Conservation (phyloP, 2,113 vertebrate genomes). For the Uria aalge region DNA sequence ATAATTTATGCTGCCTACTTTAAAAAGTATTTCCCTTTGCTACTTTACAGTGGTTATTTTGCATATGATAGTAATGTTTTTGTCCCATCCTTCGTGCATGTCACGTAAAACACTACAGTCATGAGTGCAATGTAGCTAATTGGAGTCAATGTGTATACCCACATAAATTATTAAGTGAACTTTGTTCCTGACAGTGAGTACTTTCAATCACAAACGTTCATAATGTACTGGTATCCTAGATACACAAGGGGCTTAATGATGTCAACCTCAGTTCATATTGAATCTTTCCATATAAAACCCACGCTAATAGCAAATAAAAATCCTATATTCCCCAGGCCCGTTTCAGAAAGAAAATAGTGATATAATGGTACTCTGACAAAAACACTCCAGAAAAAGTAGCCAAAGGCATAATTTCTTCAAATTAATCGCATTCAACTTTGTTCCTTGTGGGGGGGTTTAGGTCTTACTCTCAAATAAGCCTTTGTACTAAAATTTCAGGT, state of each 20-base stretch:
- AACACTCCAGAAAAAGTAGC: neutral
- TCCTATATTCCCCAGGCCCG: neutral
- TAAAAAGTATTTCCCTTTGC: neutral
- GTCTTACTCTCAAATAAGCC: neutral
- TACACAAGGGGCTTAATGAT: constrained; percentile 14
- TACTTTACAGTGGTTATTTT: neutral
- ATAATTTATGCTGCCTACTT: neutral
- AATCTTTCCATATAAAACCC: neutral
- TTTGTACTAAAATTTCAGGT: constrained; percentile 26
- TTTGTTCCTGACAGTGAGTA: neutral
- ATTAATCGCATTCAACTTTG: constrained; percentile 13
- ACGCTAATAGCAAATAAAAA: constrained; percentile 29
- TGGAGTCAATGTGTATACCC: neutral
- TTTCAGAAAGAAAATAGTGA: constrained; percentile 30
- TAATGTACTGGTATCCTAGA: constrained; percentile 10
- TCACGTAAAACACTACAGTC: neutral
- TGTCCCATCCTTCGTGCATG: neutral
- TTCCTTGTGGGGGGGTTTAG: neutral
- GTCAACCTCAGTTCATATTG: neutral
- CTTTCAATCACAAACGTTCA: constrained; percentile 14
- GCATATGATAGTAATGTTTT: neutral
- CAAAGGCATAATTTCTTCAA: constrained; percentile 46
- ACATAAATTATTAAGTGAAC: neutral
- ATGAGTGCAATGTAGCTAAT: neutral
- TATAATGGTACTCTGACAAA: constrained; percentile 1